Evolutionary conservation across 2,797 vertebrate species (phyloP).

Genomic region (Cygnus olor): DNA sequence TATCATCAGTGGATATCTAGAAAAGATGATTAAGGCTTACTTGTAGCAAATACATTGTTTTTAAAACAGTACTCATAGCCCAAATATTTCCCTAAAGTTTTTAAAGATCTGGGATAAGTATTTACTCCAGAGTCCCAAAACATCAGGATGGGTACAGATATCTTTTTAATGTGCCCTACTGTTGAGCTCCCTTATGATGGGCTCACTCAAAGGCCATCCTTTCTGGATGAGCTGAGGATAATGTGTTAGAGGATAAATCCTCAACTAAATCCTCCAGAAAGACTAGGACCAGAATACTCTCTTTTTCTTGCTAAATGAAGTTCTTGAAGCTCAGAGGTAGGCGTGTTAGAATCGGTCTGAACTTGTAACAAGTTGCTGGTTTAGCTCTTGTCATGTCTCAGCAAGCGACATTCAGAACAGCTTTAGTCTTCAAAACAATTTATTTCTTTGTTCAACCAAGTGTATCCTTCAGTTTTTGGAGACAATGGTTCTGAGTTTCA

Average conservation of each 20-base stretch:
- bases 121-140: not conserved
- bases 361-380: not conserved
- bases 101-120: not conserved
- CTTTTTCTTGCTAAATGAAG: not conserved
- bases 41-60: not conserved
- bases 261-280: not conserved
- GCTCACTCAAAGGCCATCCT: not conserved
- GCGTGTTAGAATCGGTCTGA: not conserved
- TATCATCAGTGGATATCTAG: not conserved
- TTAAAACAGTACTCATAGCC: not conserved
- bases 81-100: conserved; percentile 7
- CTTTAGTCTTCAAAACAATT: not conserved
- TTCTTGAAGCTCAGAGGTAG: not conserved
- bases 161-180: not conserved
- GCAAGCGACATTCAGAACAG: not conserved
- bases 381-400: not conserved
- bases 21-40: not conserved
- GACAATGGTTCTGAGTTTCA: not conserved
- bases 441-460: not conserved
- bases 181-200: not conserved
- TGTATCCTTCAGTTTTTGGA: not conserved
- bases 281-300: not conserved
- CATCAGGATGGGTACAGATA: not conserved
- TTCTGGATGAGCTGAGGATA: not conserved
- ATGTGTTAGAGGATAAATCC: not conserved